Evolutionary conservation across 2,888 invertebrate species (phyloP).

Genomic region (Carpatolechia fugitivella): DNA sequence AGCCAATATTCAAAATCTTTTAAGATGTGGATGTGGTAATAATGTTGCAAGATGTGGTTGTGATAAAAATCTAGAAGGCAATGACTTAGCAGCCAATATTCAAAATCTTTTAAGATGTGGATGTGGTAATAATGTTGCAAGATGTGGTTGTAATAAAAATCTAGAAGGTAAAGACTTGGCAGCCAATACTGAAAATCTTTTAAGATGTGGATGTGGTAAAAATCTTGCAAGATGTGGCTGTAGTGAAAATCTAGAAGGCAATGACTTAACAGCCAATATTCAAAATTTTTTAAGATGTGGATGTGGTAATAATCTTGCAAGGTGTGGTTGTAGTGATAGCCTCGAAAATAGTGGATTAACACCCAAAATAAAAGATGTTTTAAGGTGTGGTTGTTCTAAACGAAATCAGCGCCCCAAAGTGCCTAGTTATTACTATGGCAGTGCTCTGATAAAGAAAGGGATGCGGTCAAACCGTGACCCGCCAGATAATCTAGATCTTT

Average conservation of each 20-base stretch:
- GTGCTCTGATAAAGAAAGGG: too few species aligned
- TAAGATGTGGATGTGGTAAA: background rate
- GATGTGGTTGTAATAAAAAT: background rate
- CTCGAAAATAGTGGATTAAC: too few species aligned
- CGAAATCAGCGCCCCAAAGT: background rate
- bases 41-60: conserved; percentile 1
- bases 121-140: background rate
- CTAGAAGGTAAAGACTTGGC: too few species aligned
- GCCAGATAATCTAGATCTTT: background rate
- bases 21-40: too few species aligned
- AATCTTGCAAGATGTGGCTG: background rate
- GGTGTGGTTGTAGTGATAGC: background rate
- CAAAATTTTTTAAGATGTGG: too few species aligned
- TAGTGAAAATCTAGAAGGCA: background rate
- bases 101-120: too few species aligned
- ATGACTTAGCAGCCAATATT: too few species aligned
- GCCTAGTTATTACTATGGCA: background rate
- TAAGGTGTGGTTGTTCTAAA: background rate
- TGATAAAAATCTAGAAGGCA: background rate
- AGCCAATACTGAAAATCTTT: too few species aligned
- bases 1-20: background rate
- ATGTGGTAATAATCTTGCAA: too few species aligned
- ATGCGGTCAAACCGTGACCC: too few species aligned
- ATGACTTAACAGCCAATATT: background rate
- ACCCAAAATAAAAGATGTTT: background rate